These are phyloP conservation scores for Tautogolabrus adspersus DNA, from an alignment of 2,113 vertebrate species.

Conservation along the genomic window DNA sequence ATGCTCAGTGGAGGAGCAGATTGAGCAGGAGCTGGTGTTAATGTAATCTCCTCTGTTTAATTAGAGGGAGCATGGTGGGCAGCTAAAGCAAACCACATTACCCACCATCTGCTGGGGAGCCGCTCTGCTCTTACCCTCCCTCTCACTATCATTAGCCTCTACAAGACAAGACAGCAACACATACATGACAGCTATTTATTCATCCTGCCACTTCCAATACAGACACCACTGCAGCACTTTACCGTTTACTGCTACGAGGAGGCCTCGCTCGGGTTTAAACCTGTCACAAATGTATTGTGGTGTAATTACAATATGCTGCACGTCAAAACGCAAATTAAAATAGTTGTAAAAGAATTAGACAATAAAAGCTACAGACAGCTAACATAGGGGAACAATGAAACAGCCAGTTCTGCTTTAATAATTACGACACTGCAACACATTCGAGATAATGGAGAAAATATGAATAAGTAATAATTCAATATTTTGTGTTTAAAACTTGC, in stretches of 20 bases:
- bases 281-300: conserved; percentile 41
- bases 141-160: conserved; percentile 73
- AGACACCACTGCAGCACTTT: conserved; percentile 38
- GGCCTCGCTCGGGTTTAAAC: conserved; percentile 15
- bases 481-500: too few relatives aligned
- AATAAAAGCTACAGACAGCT: conserved; percentile 8
- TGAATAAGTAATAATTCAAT: background rate
- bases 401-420: background rate
- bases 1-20: conserved; percentile 67
- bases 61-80: conserved; percentile 78
- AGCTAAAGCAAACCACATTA: conserved; percentile 79
- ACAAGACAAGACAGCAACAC: conserved; percentile 76
- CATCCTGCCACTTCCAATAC: conserved; percentile 74
- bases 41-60: conserved; percentile 82
- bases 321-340: background rate
- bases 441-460: background rate
- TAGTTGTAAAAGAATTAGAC: background rate
- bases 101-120: conserved; percentile 77
- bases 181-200: conserved; percentile 80
- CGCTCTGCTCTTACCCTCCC: conserved; percentile 63
- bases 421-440: background rate
- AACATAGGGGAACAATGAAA: background rate
- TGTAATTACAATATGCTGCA: conserved; percentile 35
- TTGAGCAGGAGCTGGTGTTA: conserved; percentile 69
- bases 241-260: conserved; percentile 43